Conservation (phyloP, 2,888 invertebrate genomes). For the Neoascia interrupta region DNA sequence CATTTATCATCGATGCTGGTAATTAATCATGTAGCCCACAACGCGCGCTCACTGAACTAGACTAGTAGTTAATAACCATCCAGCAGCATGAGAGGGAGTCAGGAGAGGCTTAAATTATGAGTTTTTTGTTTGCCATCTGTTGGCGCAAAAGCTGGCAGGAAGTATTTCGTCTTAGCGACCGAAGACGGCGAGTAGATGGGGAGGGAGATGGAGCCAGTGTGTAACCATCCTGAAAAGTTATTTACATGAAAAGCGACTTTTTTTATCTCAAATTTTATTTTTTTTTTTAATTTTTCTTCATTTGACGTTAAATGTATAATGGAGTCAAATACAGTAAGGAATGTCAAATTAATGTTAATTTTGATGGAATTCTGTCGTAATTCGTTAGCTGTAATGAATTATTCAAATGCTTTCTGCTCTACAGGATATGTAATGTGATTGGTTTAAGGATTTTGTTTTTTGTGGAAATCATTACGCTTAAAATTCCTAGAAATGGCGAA, state of each 20-base stretch:
- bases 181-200: neutral
- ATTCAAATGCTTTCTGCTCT: slow-evolving; percentile 36
- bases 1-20: slow-evolving; percentile 62
- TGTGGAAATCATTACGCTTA: slow-evolving; percentile 13
- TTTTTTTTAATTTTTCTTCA: neutral
- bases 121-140: slow-evolving; percentile 1
- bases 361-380: slow-evolving; percentile 60
- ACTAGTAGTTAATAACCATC: slow-evolving; percentile 46
- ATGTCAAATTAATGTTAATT: slow-evolving; percentile 67
- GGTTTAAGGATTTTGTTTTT: neutral
- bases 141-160: slow-evolving; percentile 54
- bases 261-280: too few relatives aligned
- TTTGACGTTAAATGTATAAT: slow-evolving; percentile 9
- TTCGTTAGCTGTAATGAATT: slow-evolving; percentile 54
- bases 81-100: neutral
- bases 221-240: slow-evolving; percentile 50
- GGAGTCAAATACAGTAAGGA: slow-evolving; percentile 27
- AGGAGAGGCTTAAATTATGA: slow-evolving; percentile 18
- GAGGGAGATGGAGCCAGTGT: slow-evolving; percentile 18
- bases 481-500: too few relatives aligned
- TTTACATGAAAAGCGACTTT: slow-evolving; percentile 26
- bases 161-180: slow-evolving; percentile 44
- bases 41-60: slow-evolving; percentile 41
- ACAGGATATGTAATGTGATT: neutral
- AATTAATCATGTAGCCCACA: slow-evolving; percentile 57